phyloP scores from a whole-genome alignment of 2,888 invertebrate genomes.

The Miltochrista miniata region DNA sequence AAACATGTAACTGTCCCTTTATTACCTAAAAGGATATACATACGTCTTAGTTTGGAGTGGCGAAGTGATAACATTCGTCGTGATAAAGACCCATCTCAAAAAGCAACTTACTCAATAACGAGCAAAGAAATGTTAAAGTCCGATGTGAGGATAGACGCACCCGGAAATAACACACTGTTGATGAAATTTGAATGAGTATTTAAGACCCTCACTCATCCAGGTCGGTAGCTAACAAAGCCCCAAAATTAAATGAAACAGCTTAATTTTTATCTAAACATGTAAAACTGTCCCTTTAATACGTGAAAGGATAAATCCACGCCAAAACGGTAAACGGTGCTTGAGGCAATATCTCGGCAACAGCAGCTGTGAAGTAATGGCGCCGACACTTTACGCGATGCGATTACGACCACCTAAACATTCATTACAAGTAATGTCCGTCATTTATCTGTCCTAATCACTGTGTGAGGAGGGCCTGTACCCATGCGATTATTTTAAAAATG shows the following conservation, averaged over 20 bases:
- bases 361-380: constrained; percentile 81
- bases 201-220: constrained; percentile 3
- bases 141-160: too few relatives aligned
- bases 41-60: too few relatives aligned
- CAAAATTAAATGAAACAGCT: constrained; percentile 30
- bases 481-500: constrained; percentile 51
- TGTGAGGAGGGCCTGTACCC: constrained; percentile 54
- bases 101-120: too few relatives aligned
- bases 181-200: constrained; percentile 11
- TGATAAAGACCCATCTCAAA: too few relatives aligned
- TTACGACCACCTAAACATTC: constrained; percentile 84
- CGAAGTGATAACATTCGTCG: too few relatives aligned
- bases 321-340: constrained; percentile 70
- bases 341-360: constrained; percentile 79
- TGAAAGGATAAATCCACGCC: constrained; percentile 67
- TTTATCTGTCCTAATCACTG: constrained; percentile 82
- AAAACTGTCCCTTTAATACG: constrained; percentile 54
- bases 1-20: constrained; percentile 53
- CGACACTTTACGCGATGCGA: constrained; percentile 82
- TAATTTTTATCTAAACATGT: constrained; percentile 47
- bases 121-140: too few relatives aligned
- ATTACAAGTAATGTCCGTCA: constrained; percentile 83
- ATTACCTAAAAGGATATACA: constrained; percentile 42
- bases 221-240: constrained; percentile 12
- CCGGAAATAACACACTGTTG: too few relatives aligned